Evolutionary conservation across 2,113 vertebrate species (phyloP), one percentile per base, ranked within the genome.

Genomic region (Chaenogobius annularis): DNA sequence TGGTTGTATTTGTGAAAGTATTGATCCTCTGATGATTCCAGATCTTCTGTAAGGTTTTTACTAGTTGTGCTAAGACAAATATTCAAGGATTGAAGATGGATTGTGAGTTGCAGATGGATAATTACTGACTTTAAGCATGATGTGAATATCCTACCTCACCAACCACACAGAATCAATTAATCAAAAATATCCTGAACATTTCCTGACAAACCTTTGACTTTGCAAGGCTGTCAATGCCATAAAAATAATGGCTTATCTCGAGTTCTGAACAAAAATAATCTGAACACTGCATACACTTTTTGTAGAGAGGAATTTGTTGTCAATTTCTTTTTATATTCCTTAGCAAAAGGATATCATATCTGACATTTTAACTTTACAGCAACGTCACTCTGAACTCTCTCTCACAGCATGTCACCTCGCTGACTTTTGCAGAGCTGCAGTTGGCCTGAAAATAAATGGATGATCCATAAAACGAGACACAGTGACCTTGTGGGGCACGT

Each of bases 391-490:
- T 23, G n/a, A 20, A 56, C 54, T 22, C n/a, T 20, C 8, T 56
- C 54, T 12, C 8, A 3, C 3, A 9, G 3, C 31, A 63, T 63
- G 31, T 31, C 8, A 37, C 26, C 7, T 46, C 17, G 4, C 26
- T 12, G 20, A 13, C 14, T 61, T 7, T 59, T 37, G 19, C 23
- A 50, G 58, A 26, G 62, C 59, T 13, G 50, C 19, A 17, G n/a
- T 40, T n/a, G 37, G 13, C 69, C 68, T 66, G 17, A 14, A 69
- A 54, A 35, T 26, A 77, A 68, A 74, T 47, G 17, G 35, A 40
- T 58, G 54, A 55, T 43, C 10, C 14, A 72, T 48, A 73, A 44
- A 54, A 61, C 62, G 26, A 62, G 12, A 35, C 52, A 23, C 5
- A 19, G 12, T 66, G 59, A 64, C 9, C 35, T 40, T 40, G 2